These are phyloP conservation scores for Dreissena rostriformis DNA, from an alignment of 1,140 invertebrate genomes.

Conservation along the genomic window DNA sequence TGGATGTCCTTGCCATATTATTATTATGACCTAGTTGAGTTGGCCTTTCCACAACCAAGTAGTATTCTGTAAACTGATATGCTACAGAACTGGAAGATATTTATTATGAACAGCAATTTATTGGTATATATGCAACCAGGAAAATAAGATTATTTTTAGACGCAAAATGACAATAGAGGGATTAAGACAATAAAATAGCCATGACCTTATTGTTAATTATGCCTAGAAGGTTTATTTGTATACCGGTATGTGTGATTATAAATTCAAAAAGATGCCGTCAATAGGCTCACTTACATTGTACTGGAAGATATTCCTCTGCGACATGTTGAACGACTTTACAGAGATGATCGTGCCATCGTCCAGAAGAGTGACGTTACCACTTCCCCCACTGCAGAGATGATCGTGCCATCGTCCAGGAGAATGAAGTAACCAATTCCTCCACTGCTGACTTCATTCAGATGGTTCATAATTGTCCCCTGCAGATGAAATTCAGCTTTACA, in stretches of 20 bases:
- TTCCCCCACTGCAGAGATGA: no score
- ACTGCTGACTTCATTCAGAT: not conserved
- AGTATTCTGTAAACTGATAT: no score
- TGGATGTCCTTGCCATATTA: no score
- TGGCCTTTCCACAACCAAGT: no score
- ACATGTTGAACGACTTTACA: constrained; percentile 48
- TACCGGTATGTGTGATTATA: constrained; percentile 16
- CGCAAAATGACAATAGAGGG: not conserved
- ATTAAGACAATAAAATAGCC: no score
- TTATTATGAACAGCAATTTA: no score
- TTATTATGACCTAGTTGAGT: no score
- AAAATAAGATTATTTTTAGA: not conserved
- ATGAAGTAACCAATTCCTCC: constrained; percentile 52
- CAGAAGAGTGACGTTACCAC: no score
- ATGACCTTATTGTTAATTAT: not conserved
- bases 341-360: constrained; percentile 42
- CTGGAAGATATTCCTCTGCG: constrained; percentile 46
- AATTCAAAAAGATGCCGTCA: not conserved
- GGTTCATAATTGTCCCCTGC: constrained; percentile 24
- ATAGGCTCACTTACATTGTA: constrained; percentile 27
- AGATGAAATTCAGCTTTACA: not conserved
- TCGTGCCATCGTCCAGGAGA: no score
- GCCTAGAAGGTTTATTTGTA: not conserved
- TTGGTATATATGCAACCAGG: not conserved
- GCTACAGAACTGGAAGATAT: no score